Conservation (phyloP, 2,888 invertebrate species). For the Criorhina ranunculi region DNA sequence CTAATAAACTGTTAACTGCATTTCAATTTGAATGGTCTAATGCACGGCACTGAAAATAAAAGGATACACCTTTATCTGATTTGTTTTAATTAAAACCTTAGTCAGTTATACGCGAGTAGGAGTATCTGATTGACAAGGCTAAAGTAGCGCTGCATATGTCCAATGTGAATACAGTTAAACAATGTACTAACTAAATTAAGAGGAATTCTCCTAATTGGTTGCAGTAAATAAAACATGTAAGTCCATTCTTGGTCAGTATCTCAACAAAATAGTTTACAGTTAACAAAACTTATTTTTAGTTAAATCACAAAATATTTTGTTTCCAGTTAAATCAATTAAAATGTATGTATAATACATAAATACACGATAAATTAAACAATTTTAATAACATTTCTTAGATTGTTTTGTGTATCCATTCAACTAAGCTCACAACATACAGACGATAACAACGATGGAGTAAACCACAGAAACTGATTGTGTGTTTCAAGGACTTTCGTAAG, state of each 20-base stretch:
- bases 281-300: too few species aligned
- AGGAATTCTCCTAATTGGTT: constrained; percentile 15
- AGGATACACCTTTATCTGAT: constrained; percentile 36
- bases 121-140: constrained; percentile 61
- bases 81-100: constrained; percentile 57
- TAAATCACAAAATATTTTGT: too few species aligned
- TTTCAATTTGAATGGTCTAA: constrained; percentile 33
- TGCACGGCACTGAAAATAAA: constrained; percentile 16
- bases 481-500: constrained; percentile 50
- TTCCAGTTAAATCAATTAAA: too few species aligned
- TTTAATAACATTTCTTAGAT: too few species aligned
- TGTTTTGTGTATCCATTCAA: too few species aligned
- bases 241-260: too few species aligned
- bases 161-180: constrained; percentile 63
- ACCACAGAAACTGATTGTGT: constrained; percentile 23
- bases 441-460: background rate
- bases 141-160: constrained; percentile 50
- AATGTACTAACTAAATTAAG: constrained; percentile 36
- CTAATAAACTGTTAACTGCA: constrained; percentile 54
- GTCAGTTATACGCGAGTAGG: constrained; percentile 43
- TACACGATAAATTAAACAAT: too few species aligned
- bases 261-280: too few species aligned
- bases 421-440: background rate
- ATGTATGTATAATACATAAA: too few species aligned
- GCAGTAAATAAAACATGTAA: constrained; percentile 12